phyloP scores from a whole-genome alignment of 37 sponge, comb jelly and placozoan genomes.

The Beroe forskalii region DNA sequence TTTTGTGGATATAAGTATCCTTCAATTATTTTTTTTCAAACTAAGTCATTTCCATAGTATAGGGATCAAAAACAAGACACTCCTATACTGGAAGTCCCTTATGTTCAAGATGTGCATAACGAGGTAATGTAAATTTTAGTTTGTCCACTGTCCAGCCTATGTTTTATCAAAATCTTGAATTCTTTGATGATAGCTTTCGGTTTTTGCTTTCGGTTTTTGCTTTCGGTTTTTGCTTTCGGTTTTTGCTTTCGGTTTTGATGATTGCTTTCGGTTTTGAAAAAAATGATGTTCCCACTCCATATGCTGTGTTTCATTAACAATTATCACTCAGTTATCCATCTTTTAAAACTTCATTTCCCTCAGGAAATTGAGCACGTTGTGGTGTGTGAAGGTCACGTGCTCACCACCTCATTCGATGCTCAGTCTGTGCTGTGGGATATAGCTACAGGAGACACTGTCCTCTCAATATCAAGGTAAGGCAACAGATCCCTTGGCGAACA shows the following conservation, averaged over 20 bases:
- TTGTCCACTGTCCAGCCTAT: too few species aligned
- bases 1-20: too few species aligned
- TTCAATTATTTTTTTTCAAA: too few species aligned
- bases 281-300: too few species aligned
- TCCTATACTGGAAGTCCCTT: conserved; percentile 39
- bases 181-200: too few species aligned
- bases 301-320: too few species aligned
- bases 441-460: neutral
- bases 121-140: neutral
- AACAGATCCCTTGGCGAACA: neutral
- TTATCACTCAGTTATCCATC: neutral
- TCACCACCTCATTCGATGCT: conserved; percentile 49
- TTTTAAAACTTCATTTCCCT: neutral
- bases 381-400: neutral
- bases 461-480: conserved; percentile 30
- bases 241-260: too few species aligned
- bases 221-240: too few species aligned
- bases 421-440: conserved; percentile 29
- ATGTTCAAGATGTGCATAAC: neutral
- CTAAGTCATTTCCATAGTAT: too few species aligned
- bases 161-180: too few species aligned
- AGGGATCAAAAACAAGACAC: neutral
- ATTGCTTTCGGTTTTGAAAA: too few species aligned
- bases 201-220: too few species aligned
- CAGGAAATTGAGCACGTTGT: conserved; percentile 54